Base-by-base conservation (phyloP, 2,888 invertebrate species). In the Orchestes rusci region DNA sequence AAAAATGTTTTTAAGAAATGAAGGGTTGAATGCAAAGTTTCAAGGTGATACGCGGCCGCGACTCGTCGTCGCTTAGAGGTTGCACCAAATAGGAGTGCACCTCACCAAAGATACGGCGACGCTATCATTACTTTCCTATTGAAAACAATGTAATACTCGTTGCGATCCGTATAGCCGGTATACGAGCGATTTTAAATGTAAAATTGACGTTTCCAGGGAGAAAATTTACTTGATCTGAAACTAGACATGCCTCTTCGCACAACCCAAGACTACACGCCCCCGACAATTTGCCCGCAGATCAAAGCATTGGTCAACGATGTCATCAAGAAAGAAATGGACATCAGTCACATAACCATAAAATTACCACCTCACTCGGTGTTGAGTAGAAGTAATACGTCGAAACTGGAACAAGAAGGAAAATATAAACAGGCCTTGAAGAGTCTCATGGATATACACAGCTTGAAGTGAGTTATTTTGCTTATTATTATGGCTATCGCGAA, bases 161-260 rank as follows among this genome's bases (percentile, higher is more conserved):
- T n/a, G n/a, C n/a, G n/a, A n/a, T n/a, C n/a, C n/a, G n/a, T n/a
- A n/a, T n/a, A n/a, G n/a, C n/a, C n/a, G n/a, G n/a, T n/a, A n/a
- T n/a, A n/a, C n/a, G n/a, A n/a, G n/a, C n/a, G n/a, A n/a, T n/a
- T n/a, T n/a, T n/a, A n/a, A n/a, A n/a, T n/a, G n/a, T n/a, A n/a
- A n/a, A n/a, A n/a, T n/a, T n/a, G n/a, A n/a, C n/a, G n/a, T n/a
- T n/a, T n/a, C 10, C 49, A 67, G 67, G 63, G 62, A 31, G 86
- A 88, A 65, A 84, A 86, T 70, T 77, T 89, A 49, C 69, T 89
- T 53, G 76, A 79, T 58, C 72, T 89, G 53, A 78, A 82, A 58
- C 71, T 89, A 52, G 82, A 87, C 59, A 78, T 84, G 74, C 84
- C 86, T 29, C 76, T 80, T 38, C 66, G 84, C 59, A 87, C 87